Evolutionary conservation across 2,888 invertebrate species (phyloP).

Genomic region (Calameuta idolon): DNA sequence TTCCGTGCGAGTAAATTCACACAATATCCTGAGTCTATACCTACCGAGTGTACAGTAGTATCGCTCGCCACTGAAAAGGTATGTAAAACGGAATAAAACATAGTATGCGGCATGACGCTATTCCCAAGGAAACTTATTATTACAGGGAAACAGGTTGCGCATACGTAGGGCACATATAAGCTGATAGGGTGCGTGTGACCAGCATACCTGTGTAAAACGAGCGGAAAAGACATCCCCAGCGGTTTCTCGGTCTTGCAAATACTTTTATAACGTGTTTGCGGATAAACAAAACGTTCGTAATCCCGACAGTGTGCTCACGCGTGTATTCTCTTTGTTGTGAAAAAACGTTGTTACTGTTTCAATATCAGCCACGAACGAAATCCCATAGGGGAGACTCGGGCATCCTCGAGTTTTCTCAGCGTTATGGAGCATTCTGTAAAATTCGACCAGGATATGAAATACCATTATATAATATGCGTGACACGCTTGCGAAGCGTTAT

Average conservation of each 20-base stretch:
- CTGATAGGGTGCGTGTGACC: slow-evolving; percentile 11
- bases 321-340: slow-evolving; percentile 28
- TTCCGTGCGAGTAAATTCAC: background rate
- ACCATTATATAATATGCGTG: background rate
- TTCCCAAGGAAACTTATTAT: slow-evolving; percentile 58
- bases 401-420: slow-evolving; percentile 6
- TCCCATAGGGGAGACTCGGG: slow-evolving; percentile 28
- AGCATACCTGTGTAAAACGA: slow-evolving; percentile 3
- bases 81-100: slow-evolving; percentile 50
- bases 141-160: slow-evolving; percentile 30
- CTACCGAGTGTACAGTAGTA: background rate
- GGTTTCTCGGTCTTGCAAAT: slow-evolving; percentile 24
- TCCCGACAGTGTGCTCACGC: slow-evolving; percentile 35
- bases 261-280: slow-evolving; percentile 32
- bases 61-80: background rate
- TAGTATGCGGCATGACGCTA: slow-evolving; percentile 32
- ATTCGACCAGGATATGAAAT: background rate
- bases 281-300: slow-evolving; percentile 40
- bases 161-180: background rate
- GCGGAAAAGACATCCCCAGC: slow-evolving; percentile 16
- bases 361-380: slow-evolving; percentile 38
- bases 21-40: background rate
- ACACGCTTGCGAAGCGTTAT: background rate
- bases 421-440: slow-evolving; percentile 13
- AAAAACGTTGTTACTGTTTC: slow-evolving; percentile 34